Percentiles rank a stretch among this genome's conserved stretches.
Conservation (phyloP, 2,797 vertebrate genomes). For the Chaetodon trifasciatus region DNA sequence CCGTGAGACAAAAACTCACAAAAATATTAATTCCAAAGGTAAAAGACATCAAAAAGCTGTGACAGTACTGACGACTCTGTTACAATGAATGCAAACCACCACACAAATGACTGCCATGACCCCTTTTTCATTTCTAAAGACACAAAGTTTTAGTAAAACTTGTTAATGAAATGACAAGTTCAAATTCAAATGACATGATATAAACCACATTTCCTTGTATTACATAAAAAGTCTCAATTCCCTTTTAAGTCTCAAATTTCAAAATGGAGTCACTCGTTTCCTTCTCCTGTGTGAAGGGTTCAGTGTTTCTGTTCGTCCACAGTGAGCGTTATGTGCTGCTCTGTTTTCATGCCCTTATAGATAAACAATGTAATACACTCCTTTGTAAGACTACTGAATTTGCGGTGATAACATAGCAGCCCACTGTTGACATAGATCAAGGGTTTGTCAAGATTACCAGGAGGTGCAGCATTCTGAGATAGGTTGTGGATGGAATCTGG, state of each 20-base stretch:
- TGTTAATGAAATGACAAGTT: neutral
- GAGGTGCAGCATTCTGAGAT: conserved; percentile 82
- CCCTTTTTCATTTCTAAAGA: neutral
- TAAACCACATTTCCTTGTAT: conserved; percentile 1
- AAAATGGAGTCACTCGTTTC: neutral
- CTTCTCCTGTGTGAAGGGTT: neutral
- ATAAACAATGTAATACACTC: conserved; percentile 61
- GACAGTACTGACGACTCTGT: neutral
- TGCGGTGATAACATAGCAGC: conserved; percentile 66
- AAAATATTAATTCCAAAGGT: conserved; percentile 6
- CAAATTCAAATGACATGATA: neutral
- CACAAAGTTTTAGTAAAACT: neutral
- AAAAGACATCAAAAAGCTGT: neutral
- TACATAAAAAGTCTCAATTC: conserved; percentile 6
- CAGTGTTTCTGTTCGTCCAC: conserved; percentile 9
- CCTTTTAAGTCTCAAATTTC: neutral
- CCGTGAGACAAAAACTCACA: conserved; percentile 16
- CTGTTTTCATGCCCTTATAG: conserved; percentile 47
- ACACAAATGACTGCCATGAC: neutral
- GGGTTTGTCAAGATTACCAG: conserved; percentile 77
- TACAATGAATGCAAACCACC: neutral
- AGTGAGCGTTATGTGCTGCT: conserved; percentile 3
- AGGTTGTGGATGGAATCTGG: conserved; percentile 76
- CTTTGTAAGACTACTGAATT: conserved; percentile 59
- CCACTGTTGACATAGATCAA: conserved; percentile 79